A percentile compares a stretch with the other conserved stretches of the same genome.
These are phyloP conservation scores for Petrocephalus sullivani DNA, from an alignment of 2,797 vertebrate species.

Conservation along the genomic window DNA sequence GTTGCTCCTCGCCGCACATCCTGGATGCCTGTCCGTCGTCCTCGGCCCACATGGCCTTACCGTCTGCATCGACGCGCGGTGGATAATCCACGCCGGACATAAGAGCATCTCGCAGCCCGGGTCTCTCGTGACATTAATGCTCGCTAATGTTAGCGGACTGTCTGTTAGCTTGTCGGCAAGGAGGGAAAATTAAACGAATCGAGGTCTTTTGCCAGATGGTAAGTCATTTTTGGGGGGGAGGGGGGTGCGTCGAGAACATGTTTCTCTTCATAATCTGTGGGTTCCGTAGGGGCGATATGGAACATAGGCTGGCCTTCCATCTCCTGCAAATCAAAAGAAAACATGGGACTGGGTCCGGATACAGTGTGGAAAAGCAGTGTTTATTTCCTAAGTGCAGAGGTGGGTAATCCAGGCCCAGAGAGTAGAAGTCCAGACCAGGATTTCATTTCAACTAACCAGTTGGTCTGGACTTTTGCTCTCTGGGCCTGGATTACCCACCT, in stretches of 20 bases:
- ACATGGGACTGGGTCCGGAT: conserved; percentile 6
- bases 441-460: no score
- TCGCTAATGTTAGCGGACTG: neutral
- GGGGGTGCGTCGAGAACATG: neutral
- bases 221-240: neutral
- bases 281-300: conserved; percentile 9
- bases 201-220: neutral
- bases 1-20: conserved; percentile 33
- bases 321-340: conserved; percentile 34
- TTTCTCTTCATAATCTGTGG: neutral
- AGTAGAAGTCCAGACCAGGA: no score
- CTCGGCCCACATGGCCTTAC: conserved; percentile 16
- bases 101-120: conserved; percentile 27
- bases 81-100: neutral
- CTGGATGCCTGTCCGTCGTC: conserved; percentile 19
- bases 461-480: no score
- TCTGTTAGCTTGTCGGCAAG: neutral
- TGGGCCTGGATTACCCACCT: no score
- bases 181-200: neutral
- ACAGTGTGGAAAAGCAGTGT: neutral
- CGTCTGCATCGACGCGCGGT: conserved; percentile 1
- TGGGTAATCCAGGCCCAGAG: no score
- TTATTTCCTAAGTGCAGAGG: neutral
- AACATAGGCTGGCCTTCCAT: neutral
- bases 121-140: conserved; percentile 17